Percentiles rank a stretch among this genome's conserved stretches.
Conservation (phyloP, 2,113 vertebrate species). For the Lamprotornis superbus region DNA sequence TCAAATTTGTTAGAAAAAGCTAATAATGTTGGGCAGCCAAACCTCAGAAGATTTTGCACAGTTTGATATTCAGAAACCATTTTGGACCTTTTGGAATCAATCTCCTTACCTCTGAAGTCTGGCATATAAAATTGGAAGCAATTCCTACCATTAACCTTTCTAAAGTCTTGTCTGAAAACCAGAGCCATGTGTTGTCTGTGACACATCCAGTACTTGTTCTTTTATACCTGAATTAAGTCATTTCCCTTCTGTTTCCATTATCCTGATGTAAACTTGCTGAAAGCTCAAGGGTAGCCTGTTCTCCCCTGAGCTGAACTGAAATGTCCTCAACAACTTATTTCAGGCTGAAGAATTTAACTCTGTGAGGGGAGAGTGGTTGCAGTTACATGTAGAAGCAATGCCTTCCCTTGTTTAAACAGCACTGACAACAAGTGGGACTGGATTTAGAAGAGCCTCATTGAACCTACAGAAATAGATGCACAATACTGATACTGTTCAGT, state of each 20-base stretch:
- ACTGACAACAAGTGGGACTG: not conserved
- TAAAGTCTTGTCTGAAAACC: not conserved
- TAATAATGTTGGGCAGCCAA: not conserved
- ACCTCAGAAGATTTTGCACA: not conserved
- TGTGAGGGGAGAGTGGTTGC: not conserved
- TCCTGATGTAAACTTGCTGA: not conserved
- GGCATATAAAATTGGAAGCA: slow-evolving; percentile 6
- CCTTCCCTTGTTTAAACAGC: not conserved
- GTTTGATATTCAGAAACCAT: not conserved
- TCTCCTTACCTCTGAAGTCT: not conserved
- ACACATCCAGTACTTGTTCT: not conserved
- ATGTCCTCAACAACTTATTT: not conserved
- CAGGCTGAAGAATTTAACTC: not conserved
- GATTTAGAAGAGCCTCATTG: not conserved
- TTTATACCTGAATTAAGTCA: not conserved
- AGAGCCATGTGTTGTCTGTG: not conserved
- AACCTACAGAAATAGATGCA: not conserved
- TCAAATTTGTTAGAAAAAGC: not conserved
- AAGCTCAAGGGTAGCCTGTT: not conserved
- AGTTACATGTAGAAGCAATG: not conserved
- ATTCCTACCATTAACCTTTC: not conserved
- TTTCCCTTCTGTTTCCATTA: not conserved
- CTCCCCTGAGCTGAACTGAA: not conserved
- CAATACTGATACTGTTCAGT: not conserved
- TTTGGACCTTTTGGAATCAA: not conserved